Conservation (phyloP, 2,888 invertebrate genomes). For the Dexiosoma caninum region DNA sequence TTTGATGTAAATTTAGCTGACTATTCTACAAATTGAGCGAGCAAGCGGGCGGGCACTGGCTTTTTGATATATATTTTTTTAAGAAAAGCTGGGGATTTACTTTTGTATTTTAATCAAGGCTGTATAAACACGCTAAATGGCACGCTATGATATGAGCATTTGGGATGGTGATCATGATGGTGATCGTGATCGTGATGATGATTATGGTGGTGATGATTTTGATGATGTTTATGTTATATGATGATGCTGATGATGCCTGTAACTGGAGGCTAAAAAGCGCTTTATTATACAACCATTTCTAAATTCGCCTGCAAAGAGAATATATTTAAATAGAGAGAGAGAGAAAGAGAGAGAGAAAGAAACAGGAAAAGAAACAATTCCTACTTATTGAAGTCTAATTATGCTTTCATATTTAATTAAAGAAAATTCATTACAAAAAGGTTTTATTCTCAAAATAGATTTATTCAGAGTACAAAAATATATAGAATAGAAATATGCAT, state of each 20-base stretch:
- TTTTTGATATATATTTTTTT: not conserved
- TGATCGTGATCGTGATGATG: slow-evolving; percentile 15
- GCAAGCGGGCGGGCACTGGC: slow-evolving; percentile 34
- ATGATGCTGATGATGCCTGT: slow-evolving; percentile 22
- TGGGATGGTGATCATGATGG: slow-evolving; percentile 12
- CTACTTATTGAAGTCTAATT: slow-evolving; percentile 38
- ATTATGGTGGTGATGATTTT: slow-evolving; percentile 53
- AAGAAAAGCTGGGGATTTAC: slow-evolving; percentile 41
- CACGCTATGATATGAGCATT: slow-evolving; percentile 15
- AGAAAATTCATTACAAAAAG: slow-evolving; percentile 10
- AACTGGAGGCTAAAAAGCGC: not conserved
- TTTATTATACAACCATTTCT: not conserved
- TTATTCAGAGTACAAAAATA: slow-evolving; percentile 67
- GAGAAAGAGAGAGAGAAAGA: not conserved
- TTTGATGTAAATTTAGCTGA: slow-evolving; percentile 55
- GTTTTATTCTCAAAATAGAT: slow-evolving; percentile 64
- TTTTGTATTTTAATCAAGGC: slow-evolving; percentile 6
- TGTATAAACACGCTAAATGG: slow-evolving; percentile 14
- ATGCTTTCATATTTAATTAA: not conserved
- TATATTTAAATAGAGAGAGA: slow-evolving; percentile 16
- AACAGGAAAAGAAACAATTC: slow-evolving; percentile 7
- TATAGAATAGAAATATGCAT: slow-evolving; percentile 62
- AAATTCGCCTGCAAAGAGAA: slow-evolving; percentile 50
- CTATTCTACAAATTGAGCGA: slow-evolving; percentile 47
- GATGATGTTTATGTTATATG: slow-evolving; percentile 34